Conservation (phyloP, 2,888 invertebrate genomes). For the Hypolimnas misippus region DNA sequence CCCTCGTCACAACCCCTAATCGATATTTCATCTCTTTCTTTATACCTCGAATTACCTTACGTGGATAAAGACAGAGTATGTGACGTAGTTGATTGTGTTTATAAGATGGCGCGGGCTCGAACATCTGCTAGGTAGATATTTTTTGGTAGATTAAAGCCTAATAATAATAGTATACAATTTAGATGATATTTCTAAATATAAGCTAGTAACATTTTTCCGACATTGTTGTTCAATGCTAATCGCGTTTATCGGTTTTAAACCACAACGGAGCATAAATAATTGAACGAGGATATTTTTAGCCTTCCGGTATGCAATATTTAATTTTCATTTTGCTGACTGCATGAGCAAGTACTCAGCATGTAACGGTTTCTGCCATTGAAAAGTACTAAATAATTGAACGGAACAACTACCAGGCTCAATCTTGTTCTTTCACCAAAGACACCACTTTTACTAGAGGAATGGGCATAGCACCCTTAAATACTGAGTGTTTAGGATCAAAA, state of each 20-base stretch:
- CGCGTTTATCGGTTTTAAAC: too few species aligned
- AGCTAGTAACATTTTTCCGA: too few species aligned
- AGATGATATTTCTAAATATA: too few species aligned
- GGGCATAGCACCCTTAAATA: slow-evolving; percentile 8
- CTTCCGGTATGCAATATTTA: not conserved
- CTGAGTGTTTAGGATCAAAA: slow-evolving; percentile 10
- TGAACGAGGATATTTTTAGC: not conserved
- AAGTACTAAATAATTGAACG: slow-evolving; percentile 51
- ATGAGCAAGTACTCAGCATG: slow-evolving; percentile 48
- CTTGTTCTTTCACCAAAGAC: slow-evolving; percentile 48
- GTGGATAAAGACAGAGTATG: slow-evolving; percentile 48
- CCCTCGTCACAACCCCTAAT: slow-evolving; percentile 75
- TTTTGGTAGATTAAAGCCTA: slow-evolving; percentile 63
- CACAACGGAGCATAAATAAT: too few species aligned
- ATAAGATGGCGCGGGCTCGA: slow-evolving; percentile 66
- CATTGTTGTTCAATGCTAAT: too few species aligned
- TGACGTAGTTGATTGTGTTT: slow-evolving; percentile 53
- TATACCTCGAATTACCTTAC: slow-evolving; percentile 13
- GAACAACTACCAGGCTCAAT: slow-evolving; percentile 55
- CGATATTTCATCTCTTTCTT: slow-evolving; percentile 53
- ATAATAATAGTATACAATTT: not conserved
- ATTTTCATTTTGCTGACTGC: slow-evolving; percentile 4
- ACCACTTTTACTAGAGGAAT: not conserved
- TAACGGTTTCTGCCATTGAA: slow-evolving; percentile 71
- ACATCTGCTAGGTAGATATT: slow-evolving; percentile 78